These are phyloP conservation scores for Semaprochilodus insignis DNA, from an alignment of 2,797 vertebrate species.

Conservation along the genomic window DNA sequence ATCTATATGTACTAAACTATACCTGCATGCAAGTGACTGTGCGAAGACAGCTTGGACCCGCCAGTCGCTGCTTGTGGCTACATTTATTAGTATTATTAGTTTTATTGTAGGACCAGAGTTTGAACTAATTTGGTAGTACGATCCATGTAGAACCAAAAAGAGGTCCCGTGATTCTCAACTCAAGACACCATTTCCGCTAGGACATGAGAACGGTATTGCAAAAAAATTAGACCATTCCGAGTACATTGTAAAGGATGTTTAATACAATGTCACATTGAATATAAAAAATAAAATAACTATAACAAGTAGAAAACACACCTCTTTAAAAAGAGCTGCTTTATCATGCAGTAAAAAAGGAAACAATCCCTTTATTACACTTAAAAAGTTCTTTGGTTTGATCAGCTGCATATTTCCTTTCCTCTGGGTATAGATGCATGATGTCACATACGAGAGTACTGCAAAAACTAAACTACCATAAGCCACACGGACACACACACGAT, in stretches of 20 bases:
- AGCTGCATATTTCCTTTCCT: slow-evolving; percentile 66
- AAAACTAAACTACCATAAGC: slow-evolving; percentile 44
- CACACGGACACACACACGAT: slow-evolving; percentile 23
- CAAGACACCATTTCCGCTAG: neutral
- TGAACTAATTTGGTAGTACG: no score
- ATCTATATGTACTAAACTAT: no score
- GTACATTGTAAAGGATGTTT: slow-evolving; percentile 78
- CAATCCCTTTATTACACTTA: slow-evolving; percentile 76
- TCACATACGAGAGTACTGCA: slow-evolving; percentile 33
- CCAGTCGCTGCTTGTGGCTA: no score
- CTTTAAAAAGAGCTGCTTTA: slow-evolving; percentile 54
- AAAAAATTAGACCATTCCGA: slow-evolving; percentile 31
- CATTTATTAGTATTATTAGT: no score
- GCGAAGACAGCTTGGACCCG: no score
- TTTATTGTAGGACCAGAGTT: no score
- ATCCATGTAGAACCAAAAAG: no score
- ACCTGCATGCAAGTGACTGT: no score
- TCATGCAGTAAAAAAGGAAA: slow-evolving; percentile 60
- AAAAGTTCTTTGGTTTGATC: slow-evolving; percentile 81
- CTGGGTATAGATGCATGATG: slow-evolving; percentile 45
- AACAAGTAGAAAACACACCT: slow-evolving; percentile 75
- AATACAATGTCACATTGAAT: slow-evolving; percentile 80
- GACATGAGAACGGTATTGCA: no score
- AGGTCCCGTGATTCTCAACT: no score
- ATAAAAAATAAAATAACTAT: slow-evolving; percentile 88